phyloP scores from a whole-genome alignment of 2,113 vertebrate genomes.

The Montifringilla adamsi region DNA sequence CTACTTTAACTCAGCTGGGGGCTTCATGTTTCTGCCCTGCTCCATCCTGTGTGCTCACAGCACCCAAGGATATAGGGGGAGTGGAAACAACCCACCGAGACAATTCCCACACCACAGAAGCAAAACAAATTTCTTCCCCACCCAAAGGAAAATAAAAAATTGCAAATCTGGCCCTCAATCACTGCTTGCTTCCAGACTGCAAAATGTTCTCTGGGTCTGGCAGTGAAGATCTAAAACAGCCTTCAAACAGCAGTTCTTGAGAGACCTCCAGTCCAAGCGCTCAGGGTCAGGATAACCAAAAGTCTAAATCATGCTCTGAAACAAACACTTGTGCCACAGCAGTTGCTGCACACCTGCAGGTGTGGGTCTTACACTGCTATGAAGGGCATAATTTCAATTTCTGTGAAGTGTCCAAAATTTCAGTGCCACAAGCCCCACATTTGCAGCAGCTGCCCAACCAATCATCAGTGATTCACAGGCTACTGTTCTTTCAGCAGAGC shows the following conservation, averaged over 20 bases:
- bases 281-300: background rate
- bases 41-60: background rate
- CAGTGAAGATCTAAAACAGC: background rate
- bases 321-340: background rate
- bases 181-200: background rate
- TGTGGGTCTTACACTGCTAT: background rate
- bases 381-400: background rate
- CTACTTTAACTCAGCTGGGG: background rate
- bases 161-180: background rate
- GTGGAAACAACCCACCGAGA: background rate
- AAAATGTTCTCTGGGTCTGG: background rate
- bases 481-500: background rate
- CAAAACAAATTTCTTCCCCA: background rate
- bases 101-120: background rate
- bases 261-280: background rate
- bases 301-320: background rate
- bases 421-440: background rate
- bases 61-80: background rate
- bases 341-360: background rate
- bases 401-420: background rate
- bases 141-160: background rate
- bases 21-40: background rate
- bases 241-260: background rate
- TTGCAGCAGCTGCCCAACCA: conserved; percentile 20
- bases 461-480: background rate